Evolutionary conservation across 2,797 vertebrate genomes (phyloP).

Genomic region (Gymnothorax reevesii): DNA sequence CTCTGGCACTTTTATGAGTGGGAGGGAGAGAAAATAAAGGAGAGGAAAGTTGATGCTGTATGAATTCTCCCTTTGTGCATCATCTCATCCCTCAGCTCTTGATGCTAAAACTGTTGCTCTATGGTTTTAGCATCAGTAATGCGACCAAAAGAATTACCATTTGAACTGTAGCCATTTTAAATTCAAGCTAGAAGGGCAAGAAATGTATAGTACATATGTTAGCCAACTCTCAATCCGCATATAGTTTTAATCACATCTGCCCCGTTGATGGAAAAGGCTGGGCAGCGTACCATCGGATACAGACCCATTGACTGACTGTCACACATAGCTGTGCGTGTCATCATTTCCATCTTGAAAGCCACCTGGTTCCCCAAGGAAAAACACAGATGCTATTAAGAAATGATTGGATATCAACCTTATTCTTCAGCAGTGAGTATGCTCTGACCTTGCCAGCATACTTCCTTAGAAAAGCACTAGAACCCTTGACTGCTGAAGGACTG

Average conservation of each 20-base stretch:
- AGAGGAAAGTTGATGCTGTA: background rate
- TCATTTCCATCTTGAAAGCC: background rate
- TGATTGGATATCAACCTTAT: background rate
- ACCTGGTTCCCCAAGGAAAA: too few relatives aligned
- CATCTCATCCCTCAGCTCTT: background rate
- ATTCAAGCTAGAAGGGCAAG: background rate
- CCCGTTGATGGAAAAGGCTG: background rate
- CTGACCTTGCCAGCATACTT: too few relatives aligned
- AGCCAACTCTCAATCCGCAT: background rate
- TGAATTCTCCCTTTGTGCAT: background rate
- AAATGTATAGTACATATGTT: too few relatives aligned
- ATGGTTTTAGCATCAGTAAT: background rate
- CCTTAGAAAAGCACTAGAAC: background rate
- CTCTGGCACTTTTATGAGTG: conserved; percentile 11
- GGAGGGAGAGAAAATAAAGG: background rate
- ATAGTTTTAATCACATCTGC: background rate
- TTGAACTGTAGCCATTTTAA: background rate
- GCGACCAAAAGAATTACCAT: background rate
- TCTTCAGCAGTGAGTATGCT: background rate
- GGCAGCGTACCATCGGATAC: background rate
- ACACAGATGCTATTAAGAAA: background rate
- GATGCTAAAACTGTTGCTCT: background rate
- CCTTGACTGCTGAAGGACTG: background rate
- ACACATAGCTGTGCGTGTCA: background rate
- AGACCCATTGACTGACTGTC: too few relatives aligned